Percentiles rank a stretch among this genome's conserved stretches.
Conservation (phyloP, 2,113 vertebrate species). For the Oreochromis tanganicae region DNA sequence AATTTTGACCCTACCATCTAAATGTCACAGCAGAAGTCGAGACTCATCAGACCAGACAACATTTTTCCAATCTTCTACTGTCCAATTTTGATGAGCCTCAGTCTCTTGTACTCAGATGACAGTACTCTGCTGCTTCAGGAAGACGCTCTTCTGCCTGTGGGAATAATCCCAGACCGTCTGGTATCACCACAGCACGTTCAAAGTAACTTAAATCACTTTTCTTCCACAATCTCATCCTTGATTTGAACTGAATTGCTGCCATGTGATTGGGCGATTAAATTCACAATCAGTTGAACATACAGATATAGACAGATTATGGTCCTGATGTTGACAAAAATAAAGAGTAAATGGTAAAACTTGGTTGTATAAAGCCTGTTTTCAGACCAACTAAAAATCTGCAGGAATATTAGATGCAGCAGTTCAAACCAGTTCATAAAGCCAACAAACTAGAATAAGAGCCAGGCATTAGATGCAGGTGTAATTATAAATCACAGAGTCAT, state of each 20-base stretch:
- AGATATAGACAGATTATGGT: not conserved
- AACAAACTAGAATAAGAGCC: not conserved
- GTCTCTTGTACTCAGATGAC: not conserved
- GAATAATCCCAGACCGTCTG: not conserved
- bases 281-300: not conserved
- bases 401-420: not conserved
- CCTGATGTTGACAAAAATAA: not conserved
- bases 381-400: not conserved
- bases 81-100: not conserved
- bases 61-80: not conserved
- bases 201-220: not conserved
- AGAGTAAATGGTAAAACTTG: not conserved
- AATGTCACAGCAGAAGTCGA: not conserved
- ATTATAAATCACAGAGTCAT: not conserved
- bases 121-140: not conserved
- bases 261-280: not conserved
- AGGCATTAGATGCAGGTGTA: not conserved
- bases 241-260: not conserved
- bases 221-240: not conserved
- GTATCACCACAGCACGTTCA: not conserved
- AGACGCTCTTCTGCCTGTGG: not conserved
- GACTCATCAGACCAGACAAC: not conserved
- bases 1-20: not conserved
- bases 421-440: not conserved
- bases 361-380: not conserved